A percentile compares a stretch with the other conserved stretches of the same genome.
These are phyloP conservation scores for Erannis defoliaria DNA, from an alignment of 2,888 invertebrate species.

Conservation along the genomic window DNA sequence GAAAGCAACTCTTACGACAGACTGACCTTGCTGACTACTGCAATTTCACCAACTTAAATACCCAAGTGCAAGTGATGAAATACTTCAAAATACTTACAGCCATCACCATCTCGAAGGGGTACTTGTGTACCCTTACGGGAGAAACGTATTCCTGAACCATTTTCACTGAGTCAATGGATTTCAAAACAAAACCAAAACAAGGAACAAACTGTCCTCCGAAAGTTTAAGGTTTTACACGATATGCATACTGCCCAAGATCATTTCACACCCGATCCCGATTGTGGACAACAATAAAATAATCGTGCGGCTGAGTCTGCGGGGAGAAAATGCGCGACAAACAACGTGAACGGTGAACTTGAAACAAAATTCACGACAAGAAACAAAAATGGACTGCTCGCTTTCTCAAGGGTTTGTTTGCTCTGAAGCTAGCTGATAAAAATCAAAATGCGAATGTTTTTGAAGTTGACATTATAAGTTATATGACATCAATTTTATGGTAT, in stretches of 20 bases:
- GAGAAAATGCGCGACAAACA: constrained; percentile 56
- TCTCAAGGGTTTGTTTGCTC: constrained; percentile 50
- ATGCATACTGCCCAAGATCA: constrained; percentile 69
- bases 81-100: constrained; percentile 95
- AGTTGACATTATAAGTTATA: constrained; percentile 34
- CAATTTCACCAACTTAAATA: constrained; percentile 30
- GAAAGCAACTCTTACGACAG: constrained; percentile 35
- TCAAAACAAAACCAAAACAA: constrained; percentile 60
- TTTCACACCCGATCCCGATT: constrained; percentile 69
- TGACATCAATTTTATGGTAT: constrained; percentile 23
- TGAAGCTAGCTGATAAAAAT: constrained; percentile 42
- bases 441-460: constrained; percentile 27
- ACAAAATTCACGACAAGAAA: constrained; percentile 57
- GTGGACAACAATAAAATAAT: constrained; percentile 62
- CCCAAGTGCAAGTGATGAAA: constrained; percentile 19
- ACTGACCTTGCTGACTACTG: constrained; percentile 47
- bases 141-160: constrained; percentile 99
- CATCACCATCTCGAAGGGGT: constrained; percentile 98
- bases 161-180: constrained; percentile 65
- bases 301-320: constrained; percentile 54
- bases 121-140: constrained; percentile 97
- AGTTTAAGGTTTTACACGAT: constrained; percentile 63
- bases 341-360: constrained; percentile 69
- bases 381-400: constrained; percentile 59
- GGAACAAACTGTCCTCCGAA: constrained; percentile 63